These are phyloP conservation scores for Adelosebastes latens DNA, from an alignment of 2,797 vertebrate species.

Conservation along the genomic window DNA sequence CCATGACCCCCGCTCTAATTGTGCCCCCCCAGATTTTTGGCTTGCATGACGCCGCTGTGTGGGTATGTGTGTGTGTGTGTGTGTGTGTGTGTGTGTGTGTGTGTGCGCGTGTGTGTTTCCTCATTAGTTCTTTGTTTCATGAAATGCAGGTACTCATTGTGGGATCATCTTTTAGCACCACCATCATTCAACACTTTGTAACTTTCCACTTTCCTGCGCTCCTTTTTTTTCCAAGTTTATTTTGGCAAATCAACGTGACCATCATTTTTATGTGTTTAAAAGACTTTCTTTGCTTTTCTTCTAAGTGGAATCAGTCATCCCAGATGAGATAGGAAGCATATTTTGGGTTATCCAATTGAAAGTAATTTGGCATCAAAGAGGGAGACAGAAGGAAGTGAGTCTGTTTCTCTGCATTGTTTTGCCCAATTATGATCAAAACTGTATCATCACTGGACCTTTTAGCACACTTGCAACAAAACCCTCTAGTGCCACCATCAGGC, in stretches of 20 bases:
- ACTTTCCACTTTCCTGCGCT: background rate
- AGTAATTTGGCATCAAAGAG: background rate
- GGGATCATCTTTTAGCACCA: background rate
- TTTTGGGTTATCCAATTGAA: background rate
- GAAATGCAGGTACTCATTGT: background rate
- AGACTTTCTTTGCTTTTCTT: background rate
- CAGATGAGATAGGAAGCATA: background rate
- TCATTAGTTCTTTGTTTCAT: background rate
- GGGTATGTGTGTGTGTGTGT: background rate
- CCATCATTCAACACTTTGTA: background rate
- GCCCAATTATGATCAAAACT: background rate
- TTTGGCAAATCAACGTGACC: background rate
- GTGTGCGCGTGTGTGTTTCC: background rate
- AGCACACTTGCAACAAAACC: background rate
- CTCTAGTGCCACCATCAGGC: conserved; percentile 4
- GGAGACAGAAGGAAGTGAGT: background rate
- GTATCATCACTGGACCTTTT: background rate
- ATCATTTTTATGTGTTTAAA: background rate
- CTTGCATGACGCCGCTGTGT: background rate
- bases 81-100: background rate
- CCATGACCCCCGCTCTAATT: background rate
- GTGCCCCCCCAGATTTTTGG: background rate
- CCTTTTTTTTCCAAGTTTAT: background rate
- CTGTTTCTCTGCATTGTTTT: background rate
- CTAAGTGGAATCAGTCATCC: background rate